phyloP scores from a whole-genome alignment of 1,140 invertebrate genomes.

The Stegodyphus dumicola region DNA sequence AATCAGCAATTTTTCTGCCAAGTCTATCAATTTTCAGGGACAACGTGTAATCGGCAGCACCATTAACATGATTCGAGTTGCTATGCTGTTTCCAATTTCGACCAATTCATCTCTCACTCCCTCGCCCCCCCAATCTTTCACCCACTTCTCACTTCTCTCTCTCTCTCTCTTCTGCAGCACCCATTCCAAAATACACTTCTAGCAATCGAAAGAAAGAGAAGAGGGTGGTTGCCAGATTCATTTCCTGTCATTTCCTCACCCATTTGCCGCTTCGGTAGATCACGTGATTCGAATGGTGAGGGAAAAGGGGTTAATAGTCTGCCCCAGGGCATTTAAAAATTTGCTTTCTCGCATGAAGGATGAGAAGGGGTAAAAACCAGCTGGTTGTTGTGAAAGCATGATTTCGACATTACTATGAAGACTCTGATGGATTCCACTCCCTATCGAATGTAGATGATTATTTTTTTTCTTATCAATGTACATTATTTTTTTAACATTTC shows the following conservation, averaged over 20 bases:
- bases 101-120: conserved; percentile 27
- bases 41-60: conserved; percentile 15
- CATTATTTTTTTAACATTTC: too few species aligned
- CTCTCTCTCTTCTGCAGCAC: neutral
- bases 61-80: conserved; percentile 34
- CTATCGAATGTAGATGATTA: too few species aligned
- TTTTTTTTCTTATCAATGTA: too few species aligned
- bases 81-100: conserved; percentile 41
- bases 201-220: neutral
- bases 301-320: neutral
- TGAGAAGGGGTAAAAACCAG: neutral
- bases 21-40: conserved; percentile 35
- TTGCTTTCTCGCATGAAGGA: neutral
- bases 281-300: conserved; percentile 35
- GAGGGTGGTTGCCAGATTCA: conserved; percentile 24
- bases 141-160: neutral
- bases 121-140: neutral
- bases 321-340: conserved; percentile 37
- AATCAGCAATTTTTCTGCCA: conserved; percentile 7
- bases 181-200: neutral
- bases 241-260: conserved; percentile 14
- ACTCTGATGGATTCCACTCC: too few species aligned
- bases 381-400: too few species aligned
- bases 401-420: too few species aligned
- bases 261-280: conserved; percentile 43